Base-by-base conservation (phyloP, 2,888 invertebrate genomes). In the Coleophora flavipennella region DNA sequence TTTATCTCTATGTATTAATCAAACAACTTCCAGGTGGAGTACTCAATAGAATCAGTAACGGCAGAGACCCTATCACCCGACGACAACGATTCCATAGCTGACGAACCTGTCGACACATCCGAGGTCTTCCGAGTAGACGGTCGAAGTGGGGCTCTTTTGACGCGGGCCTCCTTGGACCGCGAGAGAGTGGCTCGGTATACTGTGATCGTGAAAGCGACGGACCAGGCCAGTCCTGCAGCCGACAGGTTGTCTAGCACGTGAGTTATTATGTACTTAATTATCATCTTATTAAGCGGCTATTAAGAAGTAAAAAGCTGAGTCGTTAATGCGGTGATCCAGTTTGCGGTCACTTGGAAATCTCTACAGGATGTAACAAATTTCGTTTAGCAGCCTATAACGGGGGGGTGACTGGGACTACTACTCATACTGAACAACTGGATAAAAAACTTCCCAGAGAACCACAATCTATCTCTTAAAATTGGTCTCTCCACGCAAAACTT, bases 91-190 rank as follows among this genome's bases (percentile, higher is more conserved):
- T 74, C 78, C 0, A 57, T 70, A 27, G 74, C 78, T 27, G 51
- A 41, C 26, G 55, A 43, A 0, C 59, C 62, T 36, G 38, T 59
- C 0, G 92, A 92, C 42, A 89, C 90, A 43, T 88, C 89, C 35
- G 90, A 91, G 7, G 92, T 93, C 1, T 97, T 97, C 72, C 87
- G 93, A 43, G 93, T 97, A 45, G 96, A 97, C 62, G 86, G 92
- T 0, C 88, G 91, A 43, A 92, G 92, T 8, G 97, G 97, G 0
- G 94, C 96, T 0, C 88, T 98, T 29, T 90, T 94, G 0, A 96
- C 96, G 0, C 87, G 94, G 45, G 86, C 90, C 8, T 80, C 90
- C 0, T 70, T 98, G 13, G 97, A 98, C 67, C 85, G 97, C n/a
- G 98, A 98, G 77, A 91, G 89, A 4, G 91, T 92, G 1, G 91